A percentile compares a stretch with the other conserved stretches of the same genome.
Conservation (phyloP, 2,113 vertebrate genomes). For the Pluvialis apricaria region DNA sequence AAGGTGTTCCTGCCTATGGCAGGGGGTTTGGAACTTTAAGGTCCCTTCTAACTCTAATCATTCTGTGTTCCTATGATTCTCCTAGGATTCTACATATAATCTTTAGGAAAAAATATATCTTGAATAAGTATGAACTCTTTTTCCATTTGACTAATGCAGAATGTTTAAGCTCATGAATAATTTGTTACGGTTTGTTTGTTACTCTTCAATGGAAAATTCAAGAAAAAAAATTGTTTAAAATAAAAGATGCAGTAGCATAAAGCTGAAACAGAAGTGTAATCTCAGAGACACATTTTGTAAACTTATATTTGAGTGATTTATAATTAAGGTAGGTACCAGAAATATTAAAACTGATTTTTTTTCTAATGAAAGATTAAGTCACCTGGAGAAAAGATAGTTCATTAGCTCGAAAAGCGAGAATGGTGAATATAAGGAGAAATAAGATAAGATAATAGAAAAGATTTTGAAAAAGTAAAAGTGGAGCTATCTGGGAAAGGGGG, state of each 20-base stretch:
- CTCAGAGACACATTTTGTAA: not conserved
- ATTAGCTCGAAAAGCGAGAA: not conserved
- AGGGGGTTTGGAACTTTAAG: not conserved
- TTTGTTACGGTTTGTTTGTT: conserved; percentile 3
- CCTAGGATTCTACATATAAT: not conserved
- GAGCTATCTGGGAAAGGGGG: not conserved
- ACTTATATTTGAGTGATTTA: not conserved
- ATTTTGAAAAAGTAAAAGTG: not conserved
- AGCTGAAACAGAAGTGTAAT: conserved; percentile 3
- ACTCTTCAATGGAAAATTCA: conserved; percentile 19
- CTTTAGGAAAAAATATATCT: not conserved
- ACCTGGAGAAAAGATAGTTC: not conserved
- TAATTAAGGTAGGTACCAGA: not conserved
- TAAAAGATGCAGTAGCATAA: not conserved
- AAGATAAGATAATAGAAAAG: not conserved
- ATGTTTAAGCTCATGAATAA: not conserved
- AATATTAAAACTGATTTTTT: not conserved
- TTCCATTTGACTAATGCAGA: not conserved
- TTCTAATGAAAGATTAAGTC: not conserved
- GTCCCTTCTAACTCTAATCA: not conserved
- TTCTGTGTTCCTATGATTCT: not conserved
- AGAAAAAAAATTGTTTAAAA: conserved; percentile 50
- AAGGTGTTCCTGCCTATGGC: too few species aligned
- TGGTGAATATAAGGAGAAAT: not conserved
- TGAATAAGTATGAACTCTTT: not conserved